Percentiles rank a stretch among this genome's conserved stretches.
Evolutionary conservation across 2,113 vertebrate species (phyloP).

Genomic region (Aegotheles bennettii): DNA sequence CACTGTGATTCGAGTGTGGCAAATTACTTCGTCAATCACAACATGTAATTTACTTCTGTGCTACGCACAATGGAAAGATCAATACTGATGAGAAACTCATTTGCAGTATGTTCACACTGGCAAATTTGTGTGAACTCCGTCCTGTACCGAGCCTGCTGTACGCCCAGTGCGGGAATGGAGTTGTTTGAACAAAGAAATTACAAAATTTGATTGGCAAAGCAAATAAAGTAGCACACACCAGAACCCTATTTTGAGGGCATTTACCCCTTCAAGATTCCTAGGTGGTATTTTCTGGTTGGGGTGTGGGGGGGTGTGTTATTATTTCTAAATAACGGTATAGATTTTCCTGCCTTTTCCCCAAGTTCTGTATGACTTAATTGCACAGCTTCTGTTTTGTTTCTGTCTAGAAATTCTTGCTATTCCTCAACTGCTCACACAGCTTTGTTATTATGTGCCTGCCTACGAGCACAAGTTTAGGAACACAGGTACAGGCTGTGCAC

Average conservation of each 20-base stretch:
- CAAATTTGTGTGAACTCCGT: not conserved
- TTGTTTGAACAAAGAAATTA: not conserved
- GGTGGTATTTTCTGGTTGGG: not conserved
- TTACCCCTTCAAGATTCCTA: not conserved
- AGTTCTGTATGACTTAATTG: not conserved
- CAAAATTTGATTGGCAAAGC: not conserved
- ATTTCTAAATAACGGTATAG: conserved; percentile 1
- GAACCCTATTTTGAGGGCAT: not conserved
- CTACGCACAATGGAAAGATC: conserved; percentile 49
- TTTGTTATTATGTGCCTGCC: not conserved
- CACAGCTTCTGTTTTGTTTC: not conserved
- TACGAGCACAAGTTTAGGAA: not conserved
- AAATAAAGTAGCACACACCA: not conserved
- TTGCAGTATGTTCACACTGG: conserved; percentile 19
- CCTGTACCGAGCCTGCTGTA: not conserved
- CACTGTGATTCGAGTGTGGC: conserved; percentile 21
- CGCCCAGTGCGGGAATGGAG: not conserved
- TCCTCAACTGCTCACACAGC: not conserved
- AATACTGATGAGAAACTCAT: conserved; percentile 55
- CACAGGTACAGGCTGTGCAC: not conserved
- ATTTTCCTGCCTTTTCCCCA: not conserved
- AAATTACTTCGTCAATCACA: conserved; percentile 56
- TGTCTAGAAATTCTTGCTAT: not conserved
- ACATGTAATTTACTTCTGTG: conserved; percentile 36
- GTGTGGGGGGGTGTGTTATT: not conserved